Evolutionary conservation across 2,888 invertebrate genomes (phyloP).

Genomic region (Caenorhabditis japonica): DNA sequence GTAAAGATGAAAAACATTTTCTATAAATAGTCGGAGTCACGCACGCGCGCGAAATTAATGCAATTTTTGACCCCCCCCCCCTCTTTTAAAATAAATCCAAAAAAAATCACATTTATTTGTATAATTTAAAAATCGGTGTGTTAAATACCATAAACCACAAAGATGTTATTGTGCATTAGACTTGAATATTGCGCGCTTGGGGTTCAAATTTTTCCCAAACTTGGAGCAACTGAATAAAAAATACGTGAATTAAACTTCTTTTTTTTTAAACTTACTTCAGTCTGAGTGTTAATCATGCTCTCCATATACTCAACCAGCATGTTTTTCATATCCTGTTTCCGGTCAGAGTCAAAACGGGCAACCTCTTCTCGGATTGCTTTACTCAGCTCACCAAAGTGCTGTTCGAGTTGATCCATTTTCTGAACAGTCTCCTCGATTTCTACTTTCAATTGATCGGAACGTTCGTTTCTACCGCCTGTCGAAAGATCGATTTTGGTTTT

Average conservation of each 20-base stretch:
- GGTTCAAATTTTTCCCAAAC: slow-evolving; percentile 97
- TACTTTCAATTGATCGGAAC: slow-evolving; percentile 87
- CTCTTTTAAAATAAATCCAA: no score
- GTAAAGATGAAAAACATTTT: no score
- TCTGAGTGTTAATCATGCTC: slow-evolving; percentile 92
- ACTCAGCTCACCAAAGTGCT: slow-evolving; percentile 85
- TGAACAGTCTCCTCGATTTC: slow-evolving; percentile 80
- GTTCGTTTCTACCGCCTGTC: slow-evolving; percentile 85
- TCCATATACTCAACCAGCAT: slow-evolving; percentile 92
- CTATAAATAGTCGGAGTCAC: no score
- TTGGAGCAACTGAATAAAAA: slow-evolving; percentile 84
- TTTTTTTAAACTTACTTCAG: slow-evolving; percentile 83
- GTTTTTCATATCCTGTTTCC: slow-evolving; percentile 92
- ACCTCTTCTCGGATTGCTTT: slow-evolving; percentile 81
- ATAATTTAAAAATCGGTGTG: no score
- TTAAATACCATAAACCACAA: no score
- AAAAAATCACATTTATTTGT: no score
- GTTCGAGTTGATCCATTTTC: slow-evolving; percentile 86
- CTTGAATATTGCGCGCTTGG: slow-evolving; percentile 88
- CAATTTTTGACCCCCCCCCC: no score
- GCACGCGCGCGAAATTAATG: no score
- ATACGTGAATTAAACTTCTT: neutral
- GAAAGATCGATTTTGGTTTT: slow-evolving; percentile 84
- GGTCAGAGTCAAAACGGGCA: slow-evolving; percentile 93
- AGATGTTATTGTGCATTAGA: no score